Evolutionary conservation across 2,888 invertebrate species (phyloP).

Genomic region (Phaonia tiefii): DNA sequence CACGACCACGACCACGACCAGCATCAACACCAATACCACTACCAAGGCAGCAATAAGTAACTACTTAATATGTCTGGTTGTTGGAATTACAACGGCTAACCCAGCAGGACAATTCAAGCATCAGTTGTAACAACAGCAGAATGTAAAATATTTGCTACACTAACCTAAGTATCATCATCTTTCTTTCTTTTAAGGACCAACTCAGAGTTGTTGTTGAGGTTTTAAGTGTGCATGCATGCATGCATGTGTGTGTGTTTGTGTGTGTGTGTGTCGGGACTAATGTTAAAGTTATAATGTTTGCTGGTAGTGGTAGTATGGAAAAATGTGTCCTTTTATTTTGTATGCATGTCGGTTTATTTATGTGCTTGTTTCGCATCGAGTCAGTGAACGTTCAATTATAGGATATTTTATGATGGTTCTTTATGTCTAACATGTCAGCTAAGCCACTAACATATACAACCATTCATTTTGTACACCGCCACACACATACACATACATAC

Average conservation of each 20-base stretch:
- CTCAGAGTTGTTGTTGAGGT: too few relatives aligned
- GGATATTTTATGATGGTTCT: slow-evolving; percentile 62
- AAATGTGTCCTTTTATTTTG: neutral
- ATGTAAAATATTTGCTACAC: slow-evolving; percentile 51
- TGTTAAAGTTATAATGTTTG: too few relatives aligned
- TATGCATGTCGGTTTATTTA: slow-evolving; percentile 2
- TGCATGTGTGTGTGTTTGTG: too few relatives aligned
- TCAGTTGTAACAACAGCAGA: slow-evolving; percentile 43
- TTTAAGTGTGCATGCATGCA: too few relatives aligned
- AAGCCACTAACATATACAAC: slow-evolving; percentile 45
- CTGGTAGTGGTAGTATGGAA: neutral
- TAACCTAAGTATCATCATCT: slow-evolving; percentile 54
- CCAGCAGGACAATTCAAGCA: slow-evolving; percentile 34
- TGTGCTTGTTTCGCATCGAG: slow-evolving; percentile 40
- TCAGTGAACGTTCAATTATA: slow-evolving; percentile 65
- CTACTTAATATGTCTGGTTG: slow-evolving; percentile 61
- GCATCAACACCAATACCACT: slow-evolving; percentile 18
- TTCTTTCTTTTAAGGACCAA: too few relatives aligned
- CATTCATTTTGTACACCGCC: slow-evolving; percentile 37
- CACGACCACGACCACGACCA: neutral
- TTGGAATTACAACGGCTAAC: slow-evolving; percentile 23
- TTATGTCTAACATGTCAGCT: slow-evolving; percentile 57
- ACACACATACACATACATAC: too few relatives aligned
- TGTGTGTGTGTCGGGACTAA: too few relatives aligned
- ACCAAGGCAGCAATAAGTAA: slow-evolving; percentile 61